Evolutionary conservation across 2,888 invertebrate genomes (phyloP), one percentile per base, ranked within the genome.

Genomic region (Limulus polyphemus): DNA sequence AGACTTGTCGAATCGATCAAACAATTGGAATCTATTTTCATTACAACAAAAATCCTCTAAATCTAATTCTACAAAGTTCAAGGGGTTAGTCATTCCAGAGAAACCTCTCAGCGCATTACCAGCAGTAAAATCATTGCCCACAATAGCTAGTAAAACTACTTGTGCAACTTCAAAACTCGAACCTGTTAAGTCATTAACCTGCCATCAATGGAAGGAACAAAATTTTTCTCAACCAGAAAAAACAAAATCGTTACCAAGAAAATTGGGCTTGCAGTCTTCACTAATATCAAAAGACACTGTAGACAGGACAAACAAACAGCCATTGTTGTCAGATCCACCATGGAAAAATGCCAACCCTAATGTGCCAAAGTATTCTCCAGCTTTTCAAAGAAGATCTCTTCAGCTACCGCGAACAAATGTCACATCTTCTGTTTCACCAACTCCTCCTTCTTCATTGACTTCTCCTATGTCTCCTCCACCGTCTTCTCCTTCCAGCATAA

Each of bases 31-130:
- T 32, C 32, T 32, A 7, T 32, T 32, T 32, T 32, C 32, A 32
- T 32, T 32, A 32, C 32, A 32, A 32, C 32, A 32, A 32, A 32
- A 32, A 32, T 32, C 32, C 32, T 81, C 90, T 61, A 83, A 86
- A 69, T 85, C 85, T 73, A 86, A 87, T 17, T 83, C 90, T 77
- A 88, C 89, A 3, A 91, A 90, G 76, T 77, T 92, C 63, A 82
- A 90, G 72, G 91, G 90, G n/a, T 78, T 92, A 70, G 87, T 90
- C 48, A 92, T 92, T 73, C 91, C 91, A 5, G 90, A 91, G 72
- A 81, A 82, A 65, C 76, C 65, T 1, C 13, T 49, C 9, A 58
- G 17, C 82, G 84, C 50, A 82, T 84, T 59, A 79, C 86, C 57
- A 88, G 88, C 77, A 78, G 91, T 72, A 89, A 65, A 65, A 46